These are phyloP conservation scores for Amphibalanus amphitrite DNA, from an alignment of 1,140 invertebrate genomes.

Conservation along the genomic window DNA sequence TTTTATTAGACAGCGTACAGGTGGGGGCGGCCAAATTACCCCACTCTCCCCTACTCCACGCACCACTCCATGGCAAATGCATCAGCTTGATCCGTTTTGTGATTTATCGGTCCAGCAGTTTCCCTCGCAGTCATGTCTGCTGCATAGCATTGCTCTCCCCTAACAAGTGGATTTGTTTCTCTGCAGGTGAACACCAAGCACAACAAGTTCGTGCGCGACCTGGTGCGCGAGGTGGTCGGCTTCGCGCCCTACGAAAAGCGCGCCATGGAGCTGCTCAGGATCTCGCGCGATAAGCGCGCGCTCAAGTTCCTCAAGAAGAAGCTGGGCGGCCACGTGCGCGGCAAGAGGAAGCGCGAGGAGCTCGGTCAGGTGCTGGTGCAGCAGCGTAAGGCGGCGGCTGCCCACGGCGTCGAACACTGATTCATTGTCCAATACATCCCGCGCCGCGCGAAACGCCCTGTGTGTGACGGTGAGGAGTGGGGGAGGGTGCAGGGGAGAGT, in stretches of 20 bases:
- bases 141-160: too few relatives aligned
- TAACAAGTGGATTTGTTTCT: too few relatives aligned
- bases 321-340: slow-evolving; percentile 85
- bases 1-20: too few relatives aligned
- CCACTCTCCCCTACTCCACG: too few relatives aligned
- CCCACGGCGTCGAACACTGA: slow-evolving; percentile 11
- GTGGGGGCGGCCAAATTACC: too few relatives aligned
- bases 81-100: too few relatives aligned
- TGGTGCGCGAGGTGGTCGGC: slow-evolving; percentile 90
- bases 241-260: slow-evolving; percentile 98
- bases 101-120: too few relatives aligned
- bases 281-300: slow-evolving; percentile 94
- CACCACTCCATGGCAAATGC: too few relatives aligned
- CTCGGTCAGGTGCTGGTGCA: slow-evolving; percentile 78
- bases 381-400: slow-evolving; percentile 54
- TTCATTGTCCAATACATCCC: not conserved
- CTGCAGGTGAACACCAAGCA: slow-evolving; percentile 79
- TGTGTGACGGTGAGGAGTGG: too few relatives aligned
- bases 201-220: slow-evolving; percentile 84
- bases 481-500: too few relatives aligned
- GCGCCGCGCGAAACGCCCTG: too few relatives aligned
- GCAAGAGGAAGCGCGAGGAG: slow-evolving; percentile 97
- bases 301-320: slow-evolving; percentile 95
- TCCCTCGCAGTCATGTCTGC: too few relatives aligned
- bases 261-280: slow-evolving; percentile 96